phyloP scores from a whole-genome alignment of 1,140 invertebrate genomes.

The Sarcophaga bullata region DNA sequence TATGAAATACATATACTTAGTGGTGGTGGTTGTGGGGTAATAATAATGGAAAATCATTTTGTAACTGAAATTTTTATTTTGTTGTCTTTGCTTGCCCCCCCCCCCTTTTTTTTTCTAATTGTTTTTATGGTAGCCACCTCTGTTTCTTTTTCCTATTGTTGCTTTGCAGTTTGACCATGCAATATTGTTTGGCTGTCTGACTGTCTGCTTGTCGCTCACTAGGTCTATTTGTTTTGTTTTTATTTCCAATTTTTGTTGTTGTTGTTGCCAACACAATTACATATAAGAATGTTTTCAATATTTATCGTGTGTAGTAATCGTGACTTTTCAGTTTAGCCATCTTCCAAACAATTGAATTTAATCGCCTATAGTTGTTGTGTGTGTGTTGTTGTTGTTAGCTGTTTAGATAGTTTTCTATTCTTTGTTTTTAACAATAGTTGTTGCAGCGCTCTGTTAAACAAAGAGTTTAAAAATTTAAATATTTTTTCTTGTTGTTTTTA shows the following conservation, averaged over 20 bases:
- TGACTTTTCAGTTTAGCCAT: slow-evolving; percentile 38
- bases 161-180: not conserved
- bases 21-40: no score
- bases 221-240: not conserved
- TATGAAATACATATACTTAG: no score
- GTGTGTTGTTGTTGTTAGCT: not conserved
- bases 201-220: no score
- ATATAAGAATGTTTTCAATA: slow-evolving; percentile 23
- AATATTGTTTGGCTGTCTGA: not conserved
- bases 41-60: no score
- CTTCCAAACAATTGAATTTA: slow-evolving; percentile 22
- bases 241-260: not conserved
- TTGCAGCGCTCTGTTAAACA: not conserved
- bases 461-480: not conserved
- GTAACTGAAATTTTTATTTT: no score
- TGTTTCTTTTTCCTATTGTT: not conserved
- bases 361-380: not conserved
- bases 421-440: not conserved
- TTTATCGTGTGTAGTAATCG: slow-evolving; percentile 31
- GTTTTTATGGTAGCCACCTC: not conserved
- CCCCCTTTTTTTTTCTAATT: no score
- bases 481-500: not conserved
- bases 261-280: not conserved
- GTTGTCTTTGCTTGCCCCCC: no score
- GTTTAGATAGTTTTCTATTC: not conserved